Evolutionary conservation across 2,888 invertebrate species (phyloP), one percentile per base, ranked within the genome.

Genomic region (Eucera pruinosa): DNA sequence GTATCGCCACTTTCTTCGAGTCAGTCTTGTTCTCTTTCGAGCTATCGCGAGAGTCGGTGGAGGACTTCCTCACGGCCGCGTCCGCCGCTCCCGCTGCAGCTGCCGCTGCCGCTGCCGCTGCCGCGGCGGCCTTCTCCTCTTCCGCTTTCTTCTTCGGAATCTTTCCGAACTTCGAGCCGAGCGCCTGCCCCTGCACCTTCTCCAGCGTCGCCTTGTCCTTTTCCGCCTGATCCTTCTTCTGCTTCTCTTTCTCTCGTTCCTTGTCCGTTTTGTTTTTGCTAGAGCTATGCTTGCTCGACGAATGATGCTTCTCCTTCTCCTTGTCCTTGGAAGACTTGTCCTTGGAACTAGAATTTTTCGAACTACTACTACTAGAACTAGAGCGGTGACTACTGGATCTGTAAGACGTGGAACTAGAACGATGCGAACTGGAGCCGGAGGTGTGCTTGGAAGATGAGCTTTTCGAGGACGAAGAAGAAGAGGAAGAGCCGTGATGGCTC

Each of bases 101-200:
- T n/a, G 78, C 62, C 7, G 87, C 80, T 43, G 89, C 91, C 33
- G 66, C 85, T n/a, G 82, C 58, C 47, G n/a, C n/a, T n/a, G n/a
- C n/a, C n/a, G n/a, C n/a, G n/a, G n/a, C n/a, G n/a, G n/a, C n/a
- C n/a, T 92, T 92, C n/a, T 93, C 93, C 20, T 93, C 93, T 1
- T 94, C 93, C 41, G 90, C 89, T 30, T 94, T 93, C 87, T 96
- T 95, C 92, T 96, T 97, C 0, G 97, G 96, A 87, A 97, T 97
- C 92, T 96, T 96, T 0, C 96, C 96, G 30, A 97, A 92, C 93
- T 96, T 96, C 3, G 89, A 87, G 84, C 95, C 95, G 70, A 96
- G 93, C 25, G 96, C 94, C 65, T 95, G 95, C 6, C 95, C 94
- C 88, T 94, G 94, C 9, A 95, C 89, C 90, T 96, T 96, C 36